Evolutionary conservation across 2,888 invertebrate species (phyloP).

Genomic region (Malacosoma neustria): DNA sequence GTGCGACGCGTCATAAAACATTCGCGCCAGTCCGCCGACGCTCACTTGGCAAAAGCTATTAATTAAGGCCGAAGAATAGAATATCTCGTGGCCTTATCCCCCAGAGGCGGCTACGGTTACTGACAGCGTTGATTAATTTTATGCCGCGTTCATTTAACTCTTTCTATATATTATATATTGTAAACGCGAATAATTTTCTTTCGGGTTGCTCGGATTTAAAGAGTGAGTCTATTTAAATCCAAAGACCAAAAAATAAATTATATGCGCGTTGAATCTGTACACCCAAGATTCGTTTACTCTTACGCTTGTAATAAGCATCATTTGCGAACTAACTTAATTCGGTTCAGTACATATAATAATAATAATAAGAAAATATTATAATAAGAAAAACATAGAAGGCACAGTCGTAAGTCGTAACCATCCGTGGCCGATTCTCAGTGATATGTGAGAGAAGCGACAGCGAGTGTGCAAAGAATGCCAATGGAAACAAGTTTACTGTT

Average conservation of each 20-base stretch:
- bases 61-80: slow-evolving; percentile 68
- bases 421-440: slow-evolving; percentile 29
- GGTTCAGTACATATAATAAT: no score
- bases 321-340: no score
- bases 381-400: no score
- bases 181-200: slow-evolving; percentile 62
- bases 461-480: slow-evolving; percentile 57
- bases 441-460: slow-evolving; percentile 35
- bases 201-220: slow-evolving; percentile 51
- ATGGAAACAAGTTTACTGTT: slow-evolving; percentile 60
- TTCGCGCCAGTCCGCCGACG: slow-evolving; percentile 47
- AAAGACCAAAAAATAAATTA: slow-evolving; percentile 50
- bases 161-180: slow-evolving; percentile 49
- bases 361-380: no score
- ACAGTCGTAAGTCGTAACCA: no score
- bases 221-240: slow-evolving; percentile 50
- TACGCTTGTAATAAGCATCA: no score
- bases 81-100: slow-evolving; percentile 66
- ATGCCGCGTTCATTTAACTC: slow-evolving; percentile 58
- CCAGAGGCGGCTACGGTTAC: slow-evolving; percentile 67
- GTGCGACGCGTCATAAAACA: slow-evolving; percentile 51
- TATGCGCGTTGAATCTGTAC: slow-evolving; percentile 39
- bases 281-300: slow-evolving; percentile 28
- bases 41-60: slow-evolving; percentile 72
- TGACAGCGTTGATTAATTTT: slow-evolving; percentile 68